These are phyloP conservation scores for Miniopterus natalensis DNA, from an alignment of 2,113 vertebrate species.

Conservation along the genomic window DNA sequence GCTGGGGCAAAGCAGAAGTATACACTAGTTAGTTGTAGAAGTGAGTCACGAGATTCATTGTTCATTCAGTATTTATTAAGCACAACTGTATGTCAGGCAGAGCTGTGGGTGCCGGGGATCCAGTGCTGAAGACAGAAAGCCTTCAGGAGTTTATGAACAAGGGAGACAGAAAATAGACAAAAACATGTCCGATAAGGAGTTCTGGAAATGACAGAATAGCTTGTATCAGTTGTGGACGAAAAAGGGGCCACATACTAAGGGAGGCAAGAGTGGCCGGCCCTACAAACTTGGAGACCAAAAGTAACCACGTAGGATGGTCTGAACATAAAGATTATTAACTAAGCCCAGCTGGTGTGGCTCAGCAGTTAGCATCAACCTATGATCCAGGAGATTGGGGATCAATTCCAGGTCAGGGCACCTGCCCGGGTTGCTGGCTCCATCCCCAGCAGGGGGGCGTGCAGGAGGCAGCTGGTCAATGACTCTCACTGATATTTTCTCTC, in stretches of 20 bases:
- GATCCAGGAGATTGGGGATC: no score
- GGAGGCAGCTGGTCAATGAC: no score
- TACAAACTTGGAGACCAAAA: not conserved
- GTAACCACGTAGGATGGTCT: not conserved
- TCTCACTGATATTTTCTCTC: no score
- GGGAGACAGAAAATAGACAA: not conserved
- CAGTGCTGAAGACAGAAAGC: not conserved
- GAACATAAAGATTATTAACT: not conserved
- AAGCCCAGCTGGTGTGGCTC: no score
- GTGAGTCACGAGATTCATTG: not conserved
- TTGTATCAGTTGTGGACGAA: not conserved
- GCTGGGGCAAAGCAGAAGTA: not conserved
- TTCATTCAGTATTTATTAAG: not conserved
- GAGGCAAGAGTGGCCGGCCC: not conserved
- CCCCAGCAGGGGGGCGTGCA: no score
- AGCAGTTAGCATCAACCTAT: no score
- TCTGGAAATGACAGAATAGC: not conserved
- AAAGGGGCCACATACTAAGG: not conserved
- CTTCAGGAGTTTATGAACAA: not conserved
- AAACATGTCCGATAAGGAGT: not conserved
- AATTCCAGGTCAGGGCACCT: no score
- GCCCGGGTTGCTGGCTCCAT: no score
- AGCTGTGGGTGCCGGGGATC: not conserved
- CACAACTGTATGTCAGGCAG: not conserved
- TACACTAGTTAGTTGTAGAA: not conserved